A percentile compares a stretch with the other conserved stretches of the same genome.
phyloP scores from a whole-genome alignment of 2,113 vertebrate genomes.

The Pseudolaguvia tuberculata region DNA sequence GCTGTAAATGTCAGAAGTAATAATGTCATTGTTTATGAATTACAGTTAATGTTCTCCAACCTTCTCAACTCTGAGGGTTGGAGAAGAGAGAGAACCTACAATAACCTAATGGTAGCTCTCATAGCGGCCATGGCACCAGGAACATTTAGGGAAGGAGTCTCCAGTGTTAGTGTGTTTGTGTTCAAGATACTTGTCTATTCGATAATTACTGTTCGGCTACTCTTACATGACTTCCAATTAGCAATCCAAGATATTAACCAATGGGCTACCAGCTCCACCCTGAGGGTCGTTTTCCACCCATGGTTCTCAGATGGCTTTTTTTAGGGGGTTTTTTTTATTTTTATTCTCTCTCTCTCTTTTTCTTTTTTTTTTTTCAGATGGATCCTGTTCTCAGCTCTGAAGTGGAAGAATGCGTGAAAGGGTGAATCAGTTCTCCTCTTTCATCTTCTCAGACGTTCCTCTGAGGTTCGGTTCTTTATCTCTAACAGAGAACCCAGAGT shows the following conservation, averaged over 20 bases:
- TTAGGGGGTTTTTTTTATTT: too few species aligned
- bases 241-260: too few species aligned
- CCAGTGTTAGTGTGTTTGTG: neutral
- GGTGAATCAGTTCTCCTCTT: constrained; percentile 64
- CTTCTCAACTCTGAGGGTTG: neutral
- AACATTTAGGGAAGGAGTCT: neutral
- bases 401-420: constrained; percentile 73
- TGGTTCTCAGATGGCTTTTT: neutral
- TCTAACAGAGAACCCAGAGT: constrained; percentile 5
- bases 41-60: neutral
- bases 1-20: neutral
- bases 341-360: too few species aligned
- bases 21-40: neutral
- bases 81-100: too few species aligned
- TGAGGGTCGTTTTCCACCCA: neutral
- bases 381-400: constrained; percentile 76
- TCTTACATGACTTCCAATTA: too few species aligned
- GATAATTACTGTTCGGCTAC: too few species aligned
- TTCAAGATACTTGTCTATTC: too few species aligned
- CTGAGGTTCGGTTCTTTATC: constrained; percentile 17
- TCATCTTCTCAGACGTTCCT: constrained; percentile 21
- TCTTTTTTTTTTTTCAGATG: constrained; percentile 65
- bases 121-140: too few species aligned
- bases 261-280: too few species aligned
- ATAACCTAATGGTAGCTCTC: too few species aligned